phyloP scores from a whole-genome alignment of 2,797 vertebrate genomes.

The Austrolebias charrua region DNA sequence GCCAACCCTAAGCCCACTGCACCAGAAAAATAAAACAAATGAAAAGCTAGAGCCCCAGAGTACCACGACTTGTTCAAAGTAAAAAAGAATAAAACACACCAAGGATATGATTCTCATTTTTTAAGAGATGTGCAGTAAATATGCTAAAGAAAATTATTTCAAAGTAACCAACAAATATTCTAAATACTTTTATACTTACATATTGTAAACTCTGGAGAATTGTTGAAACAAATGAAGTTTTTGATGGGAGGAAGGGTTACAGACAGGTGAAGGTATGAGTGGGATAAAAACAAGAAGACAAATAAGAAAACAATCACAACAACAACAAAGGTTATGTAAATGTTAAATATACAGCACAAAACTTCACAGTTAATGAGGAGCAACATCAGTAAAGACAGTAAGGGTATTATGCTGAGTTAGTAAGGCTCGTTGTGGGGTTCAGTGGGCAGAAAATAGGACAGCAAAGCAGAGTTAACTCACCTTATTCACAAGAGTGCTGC shows the following conservation, averaged over 20 bases:
- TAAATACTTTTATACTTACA: constrained; percentile 80
- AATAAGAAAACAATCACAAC: constrained; percentile 65
- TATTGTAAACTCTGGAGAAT: constrained; percentile 82
- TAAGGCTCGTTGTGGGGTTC: constrained; percentile 34
- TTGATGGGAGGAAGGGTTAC: constrained; percentile 32
- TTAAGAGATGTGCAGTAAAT: constrained; percentile 25
- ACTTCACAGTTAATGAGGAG: constrained; percentile 30
- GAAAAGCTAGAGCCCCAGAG: constrained; percentile 23
- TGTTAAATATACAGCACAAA: constrained; percentile 23
- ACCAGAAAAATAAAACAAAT: constrained; percentile 27
- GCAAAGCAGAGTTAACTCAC: constrained; percentile 70
- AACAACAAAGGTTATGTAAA: constrained; percentile 48
- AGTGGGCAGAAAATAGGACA: constrained; percentile 40
- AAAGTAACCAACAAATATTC: constrained; percentile 31
- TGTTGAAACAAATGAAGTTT: constrained; percentile 55
- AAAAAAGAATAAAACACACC: constrained; percentile 7
- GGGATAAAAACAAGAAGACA: constrained; percentile 69
- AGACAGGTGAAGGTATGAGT: constrained; percentile 53
- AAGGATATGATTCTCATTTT: constrained; percentile 19
- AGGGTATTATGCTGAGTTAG: constrained; percentile 41
- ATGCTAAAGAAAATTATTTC: constrained; percentile 8
- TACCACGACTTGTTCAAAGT: constrained; percentile 9
- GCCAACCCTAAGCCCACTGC: neutral
- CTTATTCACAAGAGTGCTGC: constrained; percentile 78
- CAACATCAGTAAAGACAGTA: constrained; percentile 29